Evolutionary conservation across 2,113 vertebrate species (phyloP).

Genomic region (Jacana jacana): DNA sequence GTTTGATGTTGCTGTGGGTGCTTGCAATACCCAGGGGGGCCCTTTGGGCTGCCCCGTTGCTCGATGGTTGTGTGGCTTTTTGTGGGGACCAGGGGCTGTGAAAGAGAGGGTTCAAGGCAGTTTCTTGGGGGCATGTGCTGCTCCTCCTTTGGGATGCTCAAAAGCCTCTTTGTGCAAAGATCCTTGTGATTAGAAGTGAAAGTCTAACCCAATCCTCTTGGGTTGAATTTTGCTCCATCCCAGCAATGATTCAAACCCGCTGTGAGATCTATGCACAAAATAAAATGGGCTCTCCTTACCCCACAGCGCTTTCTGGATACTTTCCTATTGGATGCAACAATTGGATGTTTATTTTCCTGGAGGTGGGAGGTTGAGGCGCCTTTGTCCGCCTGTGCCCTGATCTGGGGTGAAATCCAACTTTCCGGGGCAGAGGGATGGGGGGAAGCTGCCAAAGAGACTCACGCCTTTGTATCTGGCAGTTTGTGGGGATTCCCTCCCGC

Average conservation of each 20-base stretch:
- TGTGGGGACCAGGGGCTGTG: background rate
- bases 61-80: background rate
- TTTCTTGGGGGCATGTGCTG: accelerated
- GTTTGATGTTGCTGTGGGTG: background rate
- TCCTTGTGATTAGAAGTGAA: background rate
- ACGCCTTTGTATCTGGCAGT: background rate
- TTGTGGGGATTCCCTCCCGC: background rate
- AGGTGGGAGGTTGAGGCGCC: accelerated
- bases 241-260: background rate
- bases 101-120: background rate
- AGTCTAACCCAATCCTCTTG: background rate
- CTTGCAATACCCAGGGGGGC: background rate
- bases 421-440: accelerated
- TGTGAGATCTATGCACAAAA: accelerated
- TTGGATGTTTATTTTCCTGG: background rate
- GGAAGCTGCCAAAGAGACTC: background rate
- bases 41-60: background rate
- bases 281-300: background rate
- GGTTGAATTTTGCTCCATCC: background rate
- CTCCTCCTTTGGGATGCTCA: background rate
- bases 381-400: accelerated
- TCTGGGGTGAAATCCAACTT: background rate
- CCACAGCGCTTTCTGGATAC: background rate
- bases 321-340: background rate
- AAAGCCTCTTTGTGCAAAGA: background rate